Base-by-base conservation (phyloP, 2,113 vertebrate species). In the Choloepus hoffmanni region DNA sequence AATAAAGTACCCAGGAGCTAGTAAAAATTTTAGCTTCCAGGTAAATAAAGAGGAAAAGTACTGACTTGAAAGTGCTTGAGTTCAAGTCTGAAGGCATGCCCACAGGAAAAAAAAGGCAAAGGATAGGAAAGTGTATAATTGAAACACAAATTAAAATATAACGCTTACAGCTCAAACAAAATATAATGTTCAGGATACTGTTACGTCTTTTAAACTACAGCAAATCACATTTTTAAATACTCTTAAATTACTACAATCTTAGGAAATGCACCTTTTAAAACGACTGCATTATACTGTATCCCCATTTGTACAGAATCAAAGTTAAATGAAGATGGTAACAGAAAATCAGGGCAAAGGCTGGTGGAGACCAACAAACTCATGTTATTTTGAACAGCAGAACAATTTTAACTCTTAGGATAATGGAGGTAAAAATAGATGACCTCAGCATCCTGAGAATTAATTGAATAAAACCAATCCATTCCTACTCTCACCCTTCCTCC, bases 391-490 rank as follows among this genome's bases (percentile, higher is more conserved):
- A 18, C 5, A 48, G 40, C 36, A 81, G 86, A 84, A 77, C 4
- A 45, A 28, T 76, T 95, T 92, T 77, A 73, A 79, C 60, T 92
- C 85, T 95, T 94, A 77, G 53, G 72, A 68, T 16, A 95, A 65
- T 19, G n/a, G 70, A 77, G 60, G 26, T 68, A 92, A 94, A 97
- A 97, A 97, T 93, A 96, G 94, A 72, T 73, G 87, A 90, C 87
- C 89, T 92, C 33, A 9, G 43, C 30, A 77, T 81, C 18, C 89
- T 26, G 24, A 92, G 65, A 95, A 90, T 92, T 95, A 93, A 97
- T 93, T 93, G 85, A 95, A 67, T 93, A 87, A 92, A 95, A 91
- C 30, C 74, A 90, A 68, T 85, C n/a, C n/a, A 28, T 92, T 77
- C 48, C 76, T 86, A 40, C 45, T 90, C 86, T 89, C 81, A 97